Conservation (phyloP, 2,113 vertebrate genomes). For the Scortum barcoo region DNA sequence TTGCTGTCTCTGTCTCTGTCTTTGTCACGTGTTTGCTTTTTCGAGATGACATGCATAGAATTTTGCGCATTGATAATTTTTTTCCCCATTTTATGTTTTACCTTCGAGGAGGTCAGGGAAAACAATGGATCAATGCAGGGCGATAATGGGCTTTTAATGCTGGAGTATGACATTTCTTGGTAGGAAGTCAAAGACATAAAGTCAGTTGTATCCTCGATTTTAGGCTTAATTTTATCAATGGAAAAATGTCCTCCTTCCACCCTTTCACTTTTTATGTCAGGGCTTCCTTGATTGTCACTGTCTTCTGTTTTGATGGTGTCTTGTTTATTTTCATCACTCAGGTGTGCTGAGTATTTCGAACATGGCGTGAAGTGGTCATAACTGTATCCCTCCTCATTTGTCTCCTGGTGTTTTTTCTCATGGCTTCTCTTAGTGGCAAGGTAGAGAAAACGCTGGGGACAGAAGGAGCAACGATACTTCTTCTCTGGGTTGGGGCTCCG, state of each 20-base stretch:
- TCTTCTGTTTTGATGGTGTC: conserved; percentile 86
- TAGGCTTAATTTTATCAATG: conserved; percentile 61
- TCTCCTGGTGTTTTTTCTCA: conserved; percentile 91
- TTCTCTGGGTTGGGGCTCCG: conserved; percentile 93
- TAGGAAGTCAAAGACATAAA: conserved; percentile 62
- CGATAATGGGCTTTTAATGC: conserved; percentile 62
- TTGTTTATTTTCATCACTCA: conserved; percentile 90
- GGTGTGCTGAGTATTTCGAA: conserved; percentile 89
- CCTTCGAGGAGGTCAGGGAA: conserved; percentile 57
- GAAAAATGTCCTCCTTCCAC: conserved; percentile 51
- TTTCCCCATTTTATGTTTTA: conserved; percentile 74
- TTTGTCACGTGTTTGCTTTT: conserved; percentile 50
- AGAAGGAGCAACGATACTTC: conserved; percentile 95
- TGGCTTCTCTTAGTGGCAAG: conserved; percentile 97
- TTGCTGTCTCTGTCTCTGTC: conserved; percentile 56
- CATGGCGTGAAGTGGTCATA: conserved; percentile 89
- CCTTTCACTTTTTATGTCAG: conserved; percentile 63
- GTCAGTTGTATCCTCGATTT: conserved; percentile 70
- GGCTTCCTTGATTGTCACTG: conserved; percentile 51
- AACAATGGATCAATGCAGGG: conserved; percentile 57
- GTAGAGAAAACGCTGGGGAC: conserved; percentile 96
- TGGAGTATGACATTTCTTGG: conserved; percentile 65
- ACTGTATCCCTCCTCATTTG: conserved; percentile 85
- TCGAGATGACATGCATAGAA: conserved; percentile 58
- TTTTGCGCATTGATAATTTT: conserved; percentile 57